Evolutionary conservation across 2,113 vertebrate species (phyloP).

Genomic region (Thalassarche chlororhynchos): DNA sequence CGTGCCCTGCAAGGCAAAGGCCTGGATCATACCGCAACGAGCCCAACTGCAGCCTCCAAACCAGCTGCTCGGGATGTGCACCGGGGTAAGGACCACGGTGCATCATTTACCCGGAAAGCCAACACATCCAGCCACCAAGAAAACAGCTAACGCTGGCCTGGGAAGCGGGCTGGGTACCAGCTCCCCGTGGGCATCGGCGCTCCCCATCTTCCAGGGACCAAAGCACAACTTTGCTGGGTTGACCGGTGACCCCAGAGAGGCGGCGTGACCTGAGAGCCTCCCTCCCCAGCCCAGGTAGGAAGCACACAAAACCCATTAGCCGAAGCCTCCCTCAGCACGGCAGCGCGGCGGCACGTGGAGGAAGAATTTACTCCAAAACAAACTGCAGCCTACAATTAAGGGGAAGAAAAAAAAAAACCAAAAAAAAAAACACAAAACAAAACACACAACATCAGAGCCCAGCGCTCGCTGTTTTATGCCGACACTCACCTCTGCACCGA

Average conservation of each 20-base stretch:
- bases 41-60: neutral
- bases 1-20: neutral
- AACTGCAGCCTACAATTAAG: neutral
- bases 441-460: neutral
- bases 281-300: neutral
- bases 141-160: neutral
- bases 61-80: neutral
- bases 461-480: neutral
- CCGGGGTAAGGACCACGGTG: fast-evolving
- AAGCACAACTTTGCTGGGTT: neutral
- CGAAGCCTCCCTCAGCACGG: neutral
- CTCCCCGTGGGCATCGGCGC: fast-evolving
- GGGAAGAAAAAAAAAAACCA: neutral
- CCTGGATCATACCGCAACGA: neutral
- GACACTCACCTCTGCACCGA: neutral
- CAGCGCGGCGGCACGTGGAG: fast-evolving
- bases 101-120: neutral
- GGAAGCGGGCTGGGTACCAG: neutral
- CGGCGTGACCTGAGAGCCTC: fast-evolving
- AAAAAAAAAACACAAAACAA: neutral
- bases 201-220: neutral
- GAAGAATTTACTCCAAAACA: neutral
- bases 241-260: neutral
- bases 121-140: neutral
- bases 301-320: fast-evolving